Evolutionary conservation across 2,888 invertebrate species (phyloP), one percentile per base, ranked within the genome.

Genomic region (Allolobophora icterica): DNA sequence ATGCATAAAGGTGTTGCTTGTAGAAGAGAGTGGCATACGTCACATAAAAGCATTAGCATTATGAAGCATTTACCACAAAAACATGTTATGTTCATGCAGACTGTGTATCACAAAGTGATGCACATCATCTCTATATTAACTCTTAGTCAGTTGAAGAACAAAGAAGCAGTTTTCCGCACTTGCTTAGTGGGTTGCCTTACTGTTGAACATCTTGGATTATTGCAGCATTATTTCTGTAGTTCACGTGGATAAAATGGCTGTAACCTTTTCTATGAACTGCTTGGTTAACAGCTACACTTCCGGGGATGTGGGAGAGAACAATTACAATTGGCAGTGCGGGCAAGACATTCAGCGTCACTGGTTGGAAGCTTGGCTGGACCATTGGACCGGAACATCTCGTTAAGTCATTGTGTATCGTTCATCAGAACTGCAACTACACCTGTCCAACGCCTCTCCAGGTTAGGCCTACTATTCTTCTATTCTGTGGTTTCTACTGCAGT

Each of bases 301-400:
- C 99, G 0, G 98, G 96, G 33, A 99, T 99, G 99, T 99, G 98
- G 97, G 98, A 99, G 93, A 96, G 99, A 40, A 99, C 99, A 0
- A 97, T 99, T 71, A 99, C 99, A 0, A 97, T 99, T 92, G 99
- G 99, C 0, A 99, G 99, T 38, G 99, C 99, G 0, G 99, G 99
- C 0, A 99, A 99, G 96, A 98, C 92, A 13, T 99, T 99, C 96
- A 98, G 98, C 91, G 98, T 98, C 30, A 99, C 99, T 0, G 99
- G 99, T 8, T 95, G 95, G 94, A 95, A 96, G 96, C 97, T 97
- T 6, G 99, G 99, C 90, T 99, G 99, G 99, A 98, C 98, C 0
- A 98, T 99, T 95, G 99, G 97, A 0, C 99, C 99, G 0, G 96
- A 97, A 0, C 95, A 97, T 92, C 96, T 99, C 21, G 97, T 99